Evolutionary conservation across 2,888 invertebrate species (phyloP).

Genomic region (Philhelius pedissequus): DNA sequence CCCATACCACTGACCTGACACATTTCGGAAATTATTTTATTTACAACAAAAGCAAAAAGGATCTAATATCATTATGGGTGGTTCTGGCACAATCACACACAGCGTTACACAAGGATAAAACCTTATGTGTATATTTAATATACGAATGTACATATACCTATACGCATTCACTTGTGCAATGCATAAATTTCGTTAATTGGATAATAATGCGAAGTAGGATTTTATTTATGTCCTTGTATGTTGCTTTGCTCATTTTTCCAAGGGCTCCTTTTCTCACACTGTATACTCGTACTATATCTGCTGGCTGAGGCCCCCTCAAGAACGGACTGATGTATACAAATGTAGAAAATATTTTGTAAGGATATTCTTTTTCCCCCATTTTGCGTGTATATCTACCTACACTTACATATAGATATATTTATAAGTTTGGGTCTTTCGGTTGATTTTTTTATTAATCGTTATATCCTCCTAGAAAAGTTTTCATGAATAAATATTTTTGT

Average conservation of each 20-base stretch:
- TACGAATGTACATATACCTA: not conserved
- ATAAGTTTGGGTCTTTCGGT: not conserved
- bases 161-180: slow-evolving; percentile 63
- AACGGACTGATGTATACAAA: not conserved
- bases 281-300: not conserved
- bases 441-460: not conserved
- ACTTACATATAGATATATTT: too few species aligned
- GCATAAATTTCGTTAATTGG: slow-evolving; percentile 69
- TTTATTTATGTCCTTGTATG: slow-evolving; percentile 67
- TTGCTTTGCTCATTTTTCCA: slow-evolving; percentile 47
- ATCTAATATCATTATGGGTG: slow-evolving; percentile 62
- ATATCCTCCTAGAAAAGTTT: slow-evolving; percentile 22
- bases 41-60: slow-evolving; percentile 35
- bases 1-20: not conserved
- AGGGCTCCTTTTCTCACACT: slow-evolving; percentile 3
- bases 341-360: slow-evolving; percentile 36
- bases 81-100: slow-evolving; percentile 15
- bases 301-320: not conserved
- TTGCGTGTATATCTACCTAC: slow-evolving; percentile 18
- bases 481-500: slow-evolving; percentile 51
- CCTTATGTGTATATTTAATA: not conserved
- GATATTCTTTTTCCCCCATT: slow-evolving; percentile 13
- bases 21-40: slow-evolving; percentile 47
- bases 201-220: slow-evolving; percentile 69
- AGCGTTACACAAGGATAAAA: slow-evolving; percentile 24